phyloP scores from a whole-genome alignment of 37 sponge, comb jelly and placozoan genomes.

The Diacarnus erythraeanus region DNA sequence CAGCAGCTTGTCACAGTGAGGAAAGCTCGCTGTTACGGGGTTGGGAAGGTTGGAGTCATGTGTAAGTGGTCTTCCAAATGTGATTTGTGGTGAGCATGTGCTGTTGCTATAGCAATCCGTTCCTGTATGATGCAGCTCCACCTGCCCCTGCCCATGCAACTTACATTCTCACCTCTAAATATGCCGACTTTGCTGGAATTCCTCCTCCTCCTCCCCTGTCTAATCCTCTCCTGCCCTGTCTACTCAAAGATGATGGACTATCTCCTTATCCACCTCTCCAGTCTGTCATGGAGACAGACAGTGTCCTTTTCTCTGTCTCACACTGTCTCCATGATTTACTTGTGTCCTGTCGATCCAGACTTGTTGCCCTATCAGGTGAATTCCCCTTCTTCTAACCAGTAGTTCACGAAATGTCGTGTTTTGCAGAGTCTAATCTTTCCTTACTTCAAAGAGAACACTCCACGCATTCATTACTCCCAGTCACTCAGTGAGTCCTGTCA shows the following conservation, averaged over 20 bases:
- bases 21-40: background rate
- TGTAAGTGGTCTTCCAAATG: background rate
- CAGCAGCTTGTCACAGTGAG: background rate
- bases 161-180: background rate
- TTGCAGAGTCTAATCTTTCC: background rate
- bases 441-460: background rate
- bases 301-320: background rate
- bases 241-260: background rate
- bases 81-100: background rate
- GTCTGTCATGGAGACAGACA: background rate
- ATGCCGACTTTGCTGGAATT: background rate
- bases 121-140: background rate
- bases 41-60: constrained; percentile 27
- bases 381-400: background rate
- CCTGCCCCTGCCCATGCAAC: background rate
- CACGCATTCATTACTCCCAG: background rate
- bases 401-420: background rate
- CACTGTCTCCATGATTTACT: background rate
- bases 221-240: background rate
- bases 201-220: background rate
- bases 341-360: background rate
- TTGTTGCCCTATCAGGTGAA: background rate
- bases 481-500: background rate
- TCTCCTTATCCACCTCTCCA: background rate
- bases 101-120: background rate